These are phyloP conservation scores for Phalacrocorax carbo DNA, from an alignment of 2,113 vertebrate species.

Conservation along the genomic window DNA sequence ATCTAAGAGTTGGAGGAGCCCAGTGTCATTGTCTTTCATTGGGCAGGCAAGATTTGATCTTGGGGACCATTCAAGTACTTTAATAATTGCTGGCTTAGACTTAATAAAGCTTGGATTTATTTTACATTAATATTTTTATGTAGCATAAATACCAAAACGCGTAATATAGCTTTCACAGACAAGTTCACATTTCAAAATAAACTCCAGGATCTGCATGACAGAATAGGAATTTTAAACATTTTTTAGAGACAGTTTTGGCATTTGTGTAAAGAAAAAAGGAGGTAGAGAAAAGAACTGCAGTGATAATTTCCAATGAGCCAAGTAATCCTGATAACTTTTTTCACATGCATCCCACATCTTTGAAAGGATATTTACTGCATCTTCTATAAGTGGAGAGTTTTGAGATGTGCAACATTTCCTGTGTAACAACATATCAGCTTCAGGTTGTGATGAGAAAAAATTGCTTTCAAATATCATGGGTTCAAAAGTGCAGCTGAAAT, in stretches of 20 bases:
- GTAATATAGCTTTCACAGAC: neutral
- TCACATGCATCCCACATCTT: constrained; percentile 10
- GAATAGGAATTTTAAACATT: neutral
- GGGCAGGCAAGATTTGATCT: neutral
- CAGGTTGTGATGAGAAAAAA: constrained; percentile 46
- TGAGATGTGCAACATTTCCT: constrained; percentile 20
- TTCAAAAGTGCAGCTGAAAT: constrained; percentile 58
- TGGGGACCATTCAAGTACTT: neutral
- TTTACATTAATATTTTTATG: neutral
- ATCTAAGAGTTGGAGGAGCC: neutral
- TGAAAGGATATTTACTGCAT: neutral
- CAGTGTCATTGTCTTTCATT: neutral
- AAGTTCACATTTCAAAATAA: neutral
- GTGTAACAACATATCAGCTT: constrained; percentile 47
- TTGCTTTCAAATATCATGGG: neutral
- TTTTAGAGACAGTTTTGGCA: neutral
- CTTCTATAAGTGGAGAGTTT: neutral
- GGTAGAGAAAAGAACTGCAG: neutral
- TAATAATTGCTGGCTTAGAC: neutral
- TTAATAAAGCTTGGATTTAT: neutral
- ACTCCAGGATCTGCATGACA: neutral
- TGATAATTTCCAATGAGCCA: neutral
- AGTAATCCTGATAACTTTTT: neutral
- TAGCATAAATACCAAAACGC: neutral
- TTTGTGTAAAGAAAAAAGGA: neutral